Conservation (phyloP, 2,113 vertebrate species). For the Mesembrinibis cayennensis region DNA sequence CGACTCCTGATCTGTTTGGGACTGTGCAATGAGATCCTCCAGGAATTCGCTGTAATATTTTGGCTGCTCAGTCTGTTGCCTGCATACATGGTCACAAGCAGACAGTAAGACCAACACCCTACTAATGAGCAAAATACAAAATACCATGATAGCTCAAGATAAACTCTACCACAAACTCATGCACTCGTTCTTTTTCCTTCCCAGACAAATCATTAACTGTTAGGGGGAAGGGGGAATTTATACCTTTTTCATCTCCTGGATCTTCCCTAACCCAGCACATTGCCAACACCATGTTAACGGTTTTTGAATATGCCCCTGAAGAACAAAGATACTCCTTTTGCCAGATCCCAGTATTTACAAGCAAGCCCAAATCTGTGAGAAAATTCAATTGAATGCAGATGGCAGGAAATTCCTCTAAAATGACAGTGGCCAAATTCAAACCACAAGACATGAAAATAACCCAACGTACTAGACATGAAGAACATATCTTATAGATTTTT, state of each 20-base stretch:
- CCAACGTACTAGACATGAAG: constrained; percentile 80
- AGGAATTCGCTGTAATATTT: constrained; percentile 21
- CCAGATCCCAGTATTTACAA: constrained; percentile 94
- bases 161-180: constrained; percentile 17
- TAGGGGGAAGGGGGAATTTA: constrained; percentile 20
- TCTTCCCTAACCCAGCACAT: constrained; percentile 51
- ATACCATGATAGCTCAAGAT: not conserved
- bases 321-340: constrained; percentile 83
- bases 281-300: constrained; percentile 71
- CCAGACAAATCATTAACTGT: constrained; percentile 42
- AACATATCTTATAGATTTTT: constrained; percentile 82
- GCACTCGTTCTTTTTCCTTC: not conserved
- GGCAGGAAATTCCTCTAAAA: constrained; percentile 98
- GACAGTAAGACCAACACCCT: constrained; percentile 14
- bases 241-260: constrained; percentile 65
- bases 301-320: constrained; percentile 79
- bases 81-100: constrained; percentile 6
- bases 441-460: constrained; percentile 93
- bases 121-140: constrained; percentile 27
- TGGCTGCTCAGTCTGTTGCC: constrained; percentile 1
- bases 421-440: constrained; percentile 94
- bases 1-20: constrained; percentile 4
- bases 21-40: not conserved
- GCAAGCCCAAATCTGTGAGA: constrained; percentile 92
- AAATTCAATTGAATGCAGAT: constrained; percentile 96